Conservation (phyloP, 1,140 invertebrate genomes). For the Carposina sasakii region DNA sequence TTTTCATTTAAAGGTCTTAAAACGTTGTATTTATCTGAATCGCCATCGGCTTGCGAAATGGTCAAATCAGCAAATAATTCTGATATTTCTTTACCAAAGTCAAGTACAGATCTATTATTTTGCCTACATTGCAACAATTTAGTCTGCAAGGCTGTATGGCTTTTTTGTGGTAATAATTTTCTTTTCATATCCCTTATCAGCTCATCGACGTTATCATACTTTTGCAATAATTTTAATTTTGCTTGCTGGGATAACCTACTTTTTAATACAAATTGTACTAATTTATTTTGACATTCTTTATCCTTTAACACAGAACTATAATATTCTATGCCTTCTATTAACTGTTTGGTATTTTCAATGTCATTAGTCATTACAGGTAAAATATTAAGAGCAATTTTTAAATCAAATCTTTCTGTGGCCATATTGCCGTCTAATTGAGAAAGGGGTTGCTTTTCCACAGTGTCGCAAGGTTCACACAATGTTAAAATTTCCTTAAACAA, state of each 20-base stretch:
- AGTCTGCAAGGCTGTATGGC: slow-evolving; percentile 11
- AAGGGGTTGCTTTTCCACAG: too few relatives aligned
- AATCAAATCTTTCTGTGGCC: too few relatives aligned
- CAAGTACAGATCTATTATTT: slow-evolving; percentile 8
- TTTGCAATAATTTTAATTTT: slow-evolving; percentile 7
- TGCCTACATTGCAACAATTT: slow-evolving; percentile 10
- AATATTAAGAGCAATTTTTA: neutral
- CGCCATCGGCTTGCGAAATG: slow-evolving; percentile 14
- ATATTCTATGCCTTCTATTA: neutral
- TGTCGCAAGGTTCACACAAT: too few relatives aligned
- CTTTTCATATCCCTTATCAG: slow-evolving; percentile 11
- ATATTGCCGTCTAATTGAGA: too few relatives aligned
- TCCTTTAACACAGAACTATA: too few relatives aligned
- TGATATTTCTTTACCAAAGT: slow-evolving; percentile 14
- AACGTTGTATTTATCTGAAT: slow-evolving; percentile 6
- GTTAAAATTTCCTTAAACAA: too few relatives aligned
- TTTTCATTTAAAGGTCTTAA: slow-evolving; percentile 13
- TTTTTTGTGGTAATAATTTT: slow-evolving; percentile 12
- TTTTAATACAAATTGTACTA: slow-evolving; percentile 19
- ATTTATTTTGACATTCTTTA: too few relatives aligned
- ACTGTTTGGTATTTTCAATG: neutral
- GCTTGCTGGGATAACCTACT: slow-evolving; percentile 11
- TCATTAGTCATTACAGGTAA: neutral
- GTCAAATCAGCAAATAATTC: slow-evolving; percentile 9
- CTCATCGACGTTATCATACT: slow-evolving; percentile 5